Evolutionary conservation across 2,113 vertebrate genomes (phyloP).

Genomic region (Mola mola): DNA sequence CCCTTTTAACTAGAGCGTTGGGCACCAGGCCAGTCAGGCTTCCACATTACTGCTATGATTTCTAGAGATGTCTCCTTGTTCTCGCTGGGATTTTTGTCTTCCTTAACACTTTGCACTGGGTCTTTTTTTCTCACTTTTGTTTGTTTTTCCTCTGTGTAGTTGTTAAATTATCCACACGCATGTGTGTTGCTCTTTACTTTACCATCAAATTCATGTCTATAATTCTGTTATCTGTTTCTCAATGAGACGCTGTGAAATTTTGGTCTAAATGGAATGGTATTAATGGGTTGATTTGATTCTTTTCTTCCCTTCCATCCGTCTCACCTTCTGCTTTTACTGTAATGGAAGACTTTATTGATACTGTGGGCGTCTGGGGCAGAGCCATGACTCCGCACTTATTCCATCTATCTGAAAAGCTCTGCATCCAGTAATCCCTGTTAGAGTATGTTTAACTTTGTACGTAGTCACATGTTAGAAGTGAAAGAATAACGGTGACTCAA

Average conservation of each 20-base stretch:
- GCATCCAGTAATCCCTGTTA: conserved; percentile 51
- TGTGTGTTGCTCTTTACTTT: not conserved
- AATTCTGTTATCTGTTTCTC: conserved; percentile 19
- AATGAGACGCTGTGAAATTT: conserved; percentile 34
- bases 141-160: too few relatives aligned
- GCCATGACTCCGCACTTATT: conserved; percentile 79
- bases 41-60: conserved; percentile 57
- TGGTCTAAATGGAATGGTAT: conserved; percentile 39
- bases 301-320: conserved; percentile 28
- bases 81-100: not conserved
- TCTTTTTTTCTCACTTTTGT: not conserved
- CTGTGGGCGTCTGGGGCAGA: conserved; percentile 62
- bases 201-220: conserved; percentile 6
- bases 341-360: conserved; percentile 80
- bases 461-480: too few relatives aligned
- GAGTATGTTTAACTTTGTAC: too few relatives aligned
- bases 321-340: conserved; percentile 66
- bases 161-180: not conserved
- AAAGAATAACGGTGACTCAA: too few relatives aligned
- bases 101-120: not conserved
- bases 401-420: conserved; percentile 49
- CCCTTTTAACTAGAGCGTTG: conserved; percentile 57
- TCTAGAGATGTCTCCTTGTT: conserved; percentile 36
- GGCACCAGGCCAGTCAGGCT: conserved; percentile 46
- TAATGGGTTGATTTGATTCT: conserved; percentile 54